Evolutionary conservation across 2,888 invertebrate species (phyloP).

Genomic region (Clanis bilineata): DNA sequence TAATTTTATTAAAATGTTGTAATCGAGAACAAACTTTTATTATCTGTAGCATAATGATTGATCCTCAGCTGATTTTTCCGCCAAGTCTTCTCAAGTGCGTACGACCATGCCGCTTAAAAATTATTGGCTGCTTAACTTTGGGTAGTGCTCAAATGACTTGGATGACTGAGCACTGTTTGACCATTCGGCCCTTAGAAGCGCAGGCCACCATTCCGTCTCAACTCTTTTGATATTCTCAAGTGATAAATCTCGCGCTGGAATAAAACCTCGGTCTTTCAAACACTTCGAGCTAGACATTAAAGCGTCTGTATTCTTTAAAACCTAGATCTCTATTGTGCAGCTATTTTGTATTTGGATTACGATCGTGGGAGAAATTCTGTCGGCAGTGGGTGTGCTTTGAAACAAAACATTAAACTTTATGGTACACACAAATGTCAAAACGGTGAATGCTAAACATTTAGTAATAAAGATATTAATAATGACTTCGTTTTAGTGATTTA

Average conservation of each 20-base stretch:
- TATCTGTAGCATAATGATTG: too few species aligned
- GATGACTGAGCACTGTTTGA: too few species aligned
- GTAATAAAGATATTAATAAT: slow-evolving; percentile 13
- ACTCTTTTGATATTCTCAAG: slow-evolving; percentile 10
- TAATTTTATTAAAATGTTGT: too few species aligned
- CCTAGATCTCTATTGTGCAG: not conserved
- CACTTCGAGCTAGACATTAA: not conserved
- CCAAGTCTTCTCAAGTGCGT: too few species aligned
- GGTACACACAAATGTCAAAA: slow-evolving; percentile 11
- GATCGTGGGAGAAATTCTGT: slow-evolving; percentile 8
- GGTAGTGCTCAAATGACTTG: too few species aligned
- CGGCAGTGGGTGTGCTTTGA: slow-evolving; percentile 8
- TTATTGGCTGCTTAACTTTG: too few species aligned
- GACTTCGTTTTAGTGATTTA: not conserved
- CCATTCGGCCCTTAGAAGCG: too few species aligned
- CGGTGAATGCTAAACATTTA: not conserved
- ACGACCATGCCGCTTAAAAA: too few species aligned
- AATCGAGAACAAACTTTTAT: too few species aligned
- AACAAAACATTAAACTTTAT: slow-evolving; percentile 18
- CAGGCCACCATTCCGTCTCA: not conserved
- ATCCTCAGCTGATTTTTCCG: too few species aligned
- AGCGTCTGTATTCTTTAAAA: not conserved
- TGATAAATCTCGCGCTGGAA: not conserved
- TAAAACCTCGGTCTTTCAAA: not conserved
- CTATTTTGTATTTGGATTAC: not conserved